Evolutionary conservation across 1,140 invertebrate genomes (phyloP), one percentile per base, ranked within the genome.

Genomic region (Melanaphis sacchari): DNA sequence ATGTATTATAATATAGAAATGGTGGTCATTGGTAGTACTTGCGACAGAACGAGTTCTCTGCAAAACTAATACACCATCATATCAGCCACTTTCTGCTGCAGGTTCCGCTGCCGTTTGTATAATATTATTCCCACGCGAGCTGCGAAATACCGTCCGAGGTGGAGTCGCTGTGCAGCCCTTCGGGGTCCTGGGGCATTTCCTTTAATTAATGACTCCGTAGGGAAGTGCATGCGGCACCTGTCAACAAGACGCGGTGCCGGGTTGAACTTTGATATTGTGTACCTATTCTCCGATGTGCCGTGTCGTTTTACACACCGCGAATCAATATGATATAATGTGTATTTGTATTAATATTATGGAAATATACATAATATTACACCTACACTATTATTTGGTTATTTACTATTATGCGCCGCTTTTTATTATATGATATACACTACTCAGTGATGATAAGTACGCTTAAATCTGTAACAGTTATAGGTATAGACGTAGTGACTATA

Each of bases 121-220:
- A 36, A 36, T 38, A 54, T 76, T 76, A 59, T 66, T 36, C 38
- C 59, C 89, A 22, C 59, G 59, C 59, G 59, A n/a, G 11, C 59
- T 0, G 2, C 59, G n/a, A 76, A 76, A 76, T 18, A 76, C 24
- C 40, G 82, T 84, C 38, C 41, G 15, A 26, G 84, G 76, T 18
- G 11, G 26, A 41, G 59, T 76, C 40, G 24, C 8, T 36, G 38
- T 24, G 40, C 24, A 15, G 24, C 26, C 54, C 52, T 38, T 52
- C 87, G n/a, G 36, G 40, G 38, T 82, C 24, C 38, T 38, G 31
- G 59, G 0, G 5, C 59, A 26, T 46, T 36, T 11, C 66, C 40
- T 46, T 41, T 92, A 92, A 92, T 92, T 92, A 92, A 92, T 52
- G 59, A 82, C 91, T 81, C 91, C 76, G 7, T 76, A 5, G 91